A percentile compares a stretch with the other conserved stretches of the same genome.
Evolutionary conservation across 2,888 invertebrate genomes (phyloP).

Genomic region (Torymus tubicola): DNA sequence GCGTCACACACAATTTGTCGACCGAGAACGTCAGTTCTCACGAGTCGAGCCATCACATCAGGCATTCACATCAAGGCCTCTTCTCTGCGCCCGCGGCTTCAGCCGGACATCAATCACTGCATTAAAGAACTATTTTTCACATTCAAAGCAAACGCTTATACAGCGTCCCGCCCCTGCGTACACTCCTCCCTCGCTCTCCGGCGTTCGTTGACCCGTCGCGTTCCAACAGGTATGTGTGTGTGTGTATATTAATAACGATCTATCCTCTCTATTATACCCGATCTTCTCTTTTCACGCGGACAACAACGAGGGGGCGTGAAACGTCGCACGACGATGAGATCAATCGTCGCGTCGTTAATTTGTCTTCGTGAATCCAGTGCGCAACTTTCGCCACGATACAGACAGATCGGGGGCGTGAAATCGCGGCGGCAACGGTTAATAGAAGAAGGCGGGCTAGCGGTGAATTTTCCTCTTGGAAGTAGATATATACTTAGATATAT

Average conservation of each 20-base stretch:
- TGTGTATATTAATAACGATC: no score
- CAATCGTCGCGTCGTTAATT: constrained; percentile 12
- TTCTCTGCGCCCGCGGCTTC: neutral
- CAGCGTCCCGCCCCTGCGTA: no score
- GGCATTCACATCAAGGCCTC: neutral
- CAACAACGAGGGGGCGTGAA: neutral
- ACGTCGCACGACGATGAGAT: constrained; percentile 20
- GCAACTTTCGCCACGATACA: constrained; percentile 6
- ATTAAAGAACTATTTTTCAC: constrained; percentile 28
- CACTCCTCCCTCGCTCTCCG: no score
- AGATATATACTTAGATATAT: neutral
- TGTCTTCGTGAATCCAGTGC: neutral
- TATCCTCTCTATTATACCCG: no score
- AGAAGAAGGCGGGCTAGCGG: neutral
- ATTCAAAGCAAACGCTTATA: neutral
- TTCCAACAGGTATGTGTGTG: no score
- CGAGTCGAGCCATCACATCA: neutral
- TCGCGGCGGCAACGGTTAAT: neutral
- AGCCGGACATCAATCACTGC: constrained; percentile 1
- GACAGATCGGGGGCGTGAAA: neutral
- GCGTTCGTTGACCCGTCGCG: no score
- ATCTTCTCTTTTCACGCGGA: neutral
- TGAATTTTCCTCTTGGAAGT: constrained; percentile 11
- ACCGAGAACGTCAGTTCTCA: neutral
- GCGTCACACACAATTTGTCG: neutral